Evolutionary conservation across 2,113 vertebrate species (phyloP), one percentile per base, ranked within the genome.

Genomic region (Malaclemys terrapin): DNA sequence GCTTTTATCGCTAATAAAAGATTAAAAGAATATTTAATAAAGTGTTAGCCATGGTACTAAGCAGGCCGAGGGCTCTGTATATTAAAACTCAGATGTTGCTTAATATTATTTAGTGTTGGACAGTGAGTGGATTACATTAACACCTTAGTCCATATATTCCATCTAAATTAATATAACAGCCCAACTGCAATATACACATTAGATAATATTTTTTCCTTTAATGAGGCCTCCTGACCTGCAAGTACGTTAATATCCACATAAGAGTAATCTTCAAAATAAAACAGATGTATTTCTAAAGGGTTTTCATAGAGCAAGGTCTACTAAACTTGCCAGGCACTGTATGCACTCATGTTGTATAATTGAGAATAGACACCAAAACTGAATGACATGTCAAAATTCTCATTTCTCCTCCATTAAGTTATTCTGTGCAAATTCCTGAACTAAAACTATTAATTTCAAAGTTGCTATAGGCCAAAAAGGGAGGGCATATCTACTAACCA

Each of bases 101-200:
- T 72, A 72, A 72, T n/a, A 72, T n/a, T 59, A 59, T 72, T 72
- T 72, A 38, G 22, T 72, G 17, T 72, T 38, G 65, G 65, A 20
- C 17, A 38, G 65, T 38, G 9, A 22, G 8, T 72, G 65, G n/a
- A 17, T 20, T 72, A 38, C 9, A 9, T n/a, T 72, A 72, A 72
- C 16, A 38, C 35, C 35, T 38, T 72, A 38, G n/a, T n/a, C 17
- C 65, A 72, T n/a, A 38, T 22, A 72, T 72, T n/a, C 65, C 35
- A 72, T 20, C 31, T 72, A 72, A 69, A 38, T 69, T 19, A 72
- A 38, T 72, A 20, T 72, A 38, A 72, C 35, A 72, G 17, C 35
- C 3, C 31, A 3, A n/a, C 85, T 47, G 59, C 1, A 10, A 38
- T 27, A 35, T 0, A 0, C 11, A 2, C 50, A 11, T 29, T 45